A percentile compares a stretch with the other conserved stretches of the same genome.
phyloP scores from a whole-genome alignment of 2,888 invertebrate genomes.

The Rhingia campestris region DNA sequence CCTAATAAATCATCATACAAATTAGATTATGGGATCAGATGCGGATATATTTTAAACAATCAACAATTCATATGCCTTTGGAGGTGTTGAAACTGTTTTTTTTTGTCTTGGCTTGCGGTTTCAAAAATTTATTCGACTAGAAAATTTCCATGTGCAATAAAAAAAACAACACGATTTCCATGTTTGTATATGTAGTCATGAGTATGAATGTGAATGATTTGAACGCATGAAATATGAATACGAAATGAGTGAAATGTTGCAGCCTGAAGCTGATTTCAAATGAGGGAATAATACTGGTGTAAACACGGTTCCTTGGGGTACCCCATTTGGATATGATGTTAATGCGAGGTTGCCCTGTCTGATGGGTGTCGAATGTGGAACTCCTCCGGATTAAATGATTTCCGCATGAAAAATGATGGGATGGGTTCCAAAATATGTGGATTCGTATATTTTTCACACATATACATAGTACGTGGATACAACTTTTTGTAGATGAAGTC shows the following conservation, averaged over 20 bases:
- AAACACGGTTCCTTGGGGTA: conserved; percentile 48
- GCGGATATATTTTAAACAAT: conserved; percentile 70
- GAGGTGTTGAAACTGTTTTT: conserved; percentile 32
- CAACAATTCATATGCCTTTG: conserved; percentile 59
- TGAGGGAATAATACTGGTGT: conserved; percentile 64
- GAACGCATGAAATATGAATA: conserved; percentile 55
- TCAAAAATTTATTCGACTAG: conserved; percentile 54
- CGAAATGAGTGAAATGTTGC: conserved; percentile 35
- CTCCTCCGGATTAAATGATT: too few species aligned
- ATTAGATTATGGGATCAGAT: conserved; percentile 72
- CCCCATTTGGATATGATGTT: conserved; percentile 24
- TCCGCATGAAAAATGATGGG: too few species aligned
- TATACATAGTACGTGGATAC: too few species aligned
- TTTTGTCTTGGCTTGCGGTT: conserved; percentile 47
- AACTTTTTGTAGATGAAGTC: too few species aligned
- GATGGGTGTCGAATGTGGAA: too few species aligned
- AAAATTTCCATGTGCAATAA: conserved; percentile 31
- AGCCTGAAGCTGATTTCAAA: conserved; percentile 42
- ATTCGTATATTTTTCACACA: too few species aligned
- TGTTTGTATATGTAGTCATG: conserved; percentile 1
- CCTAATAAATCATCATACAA: conserved; percentile 72
- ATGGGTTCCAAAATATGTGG: too few species aligned
- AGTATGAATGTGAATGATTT: conserved; percentile 44
- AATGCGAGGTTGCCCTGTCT: too few species aligned
- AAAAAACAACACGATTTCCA: conserved; percentile 16